Percentiles rank a stretch among this genome's conserved stretches.
These are phyloP conservation scores for Rhabditophanes sp. DNA, from an alignment of 2,888 invertebrate species.

Conservation along the genomic window DNA sequence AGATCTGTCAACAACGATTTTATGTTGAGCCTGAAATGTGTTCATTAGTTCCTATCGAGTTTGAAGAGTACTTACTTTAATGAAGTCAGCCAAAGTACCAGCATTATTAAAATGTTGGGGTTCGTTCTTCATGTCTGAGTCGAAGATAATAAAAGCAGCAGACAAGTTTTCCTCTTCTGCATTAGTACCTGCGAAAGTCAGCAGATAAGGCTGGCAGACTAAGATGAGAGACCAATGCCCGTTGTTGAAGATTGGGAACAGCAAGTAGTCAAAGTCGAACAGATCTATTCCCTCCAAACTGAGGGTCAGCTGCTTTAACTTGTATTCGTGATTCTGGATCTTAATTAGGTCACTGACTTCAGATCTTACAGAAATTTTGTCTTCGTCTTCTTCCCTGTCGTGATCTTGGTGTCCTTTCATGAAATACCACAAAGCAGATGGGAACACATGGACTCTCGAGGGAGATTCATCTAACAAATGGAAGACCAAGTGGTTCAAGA, in stretches of 20 bases:
- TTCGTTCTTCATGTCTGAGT: no score
- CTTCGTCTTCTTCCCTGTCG: not conserved
- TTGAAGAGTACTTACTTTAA: no score
- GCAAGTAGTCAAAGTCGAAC: constrained; percentile 31
- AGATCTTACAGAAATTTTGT: not conserved
- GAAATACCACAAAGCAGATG: constrained; percentile 24
- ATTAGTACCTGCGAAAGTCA: constrained; percentile 3
- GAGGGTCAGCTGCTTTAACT: not conserved
- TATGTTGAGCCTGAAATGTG: no score
- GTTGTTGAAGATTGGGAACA: constrained; percentile 33
- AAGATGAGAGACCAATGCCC: constrained; percentile 27
- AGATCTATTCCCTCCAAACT: constrained; percentile 20
- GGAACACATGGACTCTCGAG: constrained; percentile 9
- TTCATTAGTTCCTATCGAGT: no score
- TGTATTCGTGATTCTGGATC: constrained; percentile 1
- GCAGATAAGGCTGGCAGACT: constrained; percentile 8
- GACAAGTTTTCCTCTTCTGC: constrained; percentile 5
- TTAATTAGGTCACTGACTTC: constrained; percentile 1
- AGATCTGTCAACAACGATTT: no score
- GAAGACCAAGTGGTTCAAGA: constrained; percentile 29
- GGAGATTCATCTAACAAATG: constrained; percentile 9
- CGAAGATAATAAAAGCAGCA: no score
- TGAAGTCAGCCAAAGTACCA: no score
- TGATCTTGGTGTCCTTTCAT: constrained; percentile 12
- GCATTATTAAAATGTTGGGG: no score